A percentile compares a stretch with the other conserved stretches of the same genome.
Conservation (phyloP, 2,113 vertebrate species). For the Bagarius yarrelli region DNA sequence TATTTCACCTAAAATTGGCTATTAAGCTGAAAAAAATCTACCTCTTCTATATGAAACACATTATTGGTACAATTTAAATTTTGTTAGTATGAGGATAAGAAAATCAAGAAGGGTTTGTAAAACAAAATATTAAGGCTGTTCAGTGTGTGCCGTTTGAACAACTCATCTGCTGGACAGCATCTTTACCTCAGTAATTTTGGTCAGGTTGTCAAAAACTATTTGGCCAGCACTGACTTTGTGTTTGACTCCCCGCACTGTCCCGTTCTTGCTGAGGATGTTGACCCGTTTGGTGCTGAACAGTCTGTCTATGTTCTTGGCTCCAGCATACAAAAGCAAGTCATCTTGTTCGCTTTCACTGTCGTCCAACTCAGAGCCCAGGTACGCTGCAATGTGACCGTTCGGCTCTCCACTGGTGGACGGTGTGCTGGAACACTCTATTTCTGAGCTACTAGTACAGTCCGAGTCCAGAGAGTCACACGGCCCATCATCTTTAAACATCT, state of each 20-base stretch:
- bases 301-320: slow-evolving; percentile 77
- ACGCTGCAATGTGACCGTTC: slow-evolving; percentile 73
- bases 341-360: slow-evolving; percentile 82
- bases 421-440: slow-evolving; percentile 79
- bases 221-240: slow-evolving; percentile 97
- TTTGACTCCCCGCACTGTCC: slow-evolving; percentile 93
- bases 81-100: neutral
- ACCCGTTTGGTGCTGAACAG: slow-evolving; percentile 83
- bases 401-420: slow-evolving; percentile 76
- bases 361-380: slow-evolving; percentile 75
- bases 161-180: neutral
- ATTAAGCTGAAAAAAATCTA: neutral
- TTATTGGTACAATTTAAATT: neutral
- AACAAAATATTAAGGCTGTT: slow-evolving; percentile 15
- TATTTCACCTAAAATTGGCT: neutral
- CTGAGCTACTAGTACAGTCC: slow-evolving; percentile 85
- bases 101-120: neutral
- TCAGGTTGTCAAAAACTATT: slow-evolving; percentile 88
- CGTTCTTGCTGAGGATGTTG: slow-evolving; percentile 96
- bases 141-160: neutral
- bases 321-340: slow-evolving; percentile 80
- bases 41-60: neutral
- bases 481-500: slow-evolving; percentile 87
- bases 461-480: slow-evolving; percentile 83
- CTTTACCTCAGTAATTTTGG: slow-evolving; percentile 80